Conservation (phyloP, 2,113 vertebrate genomes). For the Perognathus longimembris region DNA sequence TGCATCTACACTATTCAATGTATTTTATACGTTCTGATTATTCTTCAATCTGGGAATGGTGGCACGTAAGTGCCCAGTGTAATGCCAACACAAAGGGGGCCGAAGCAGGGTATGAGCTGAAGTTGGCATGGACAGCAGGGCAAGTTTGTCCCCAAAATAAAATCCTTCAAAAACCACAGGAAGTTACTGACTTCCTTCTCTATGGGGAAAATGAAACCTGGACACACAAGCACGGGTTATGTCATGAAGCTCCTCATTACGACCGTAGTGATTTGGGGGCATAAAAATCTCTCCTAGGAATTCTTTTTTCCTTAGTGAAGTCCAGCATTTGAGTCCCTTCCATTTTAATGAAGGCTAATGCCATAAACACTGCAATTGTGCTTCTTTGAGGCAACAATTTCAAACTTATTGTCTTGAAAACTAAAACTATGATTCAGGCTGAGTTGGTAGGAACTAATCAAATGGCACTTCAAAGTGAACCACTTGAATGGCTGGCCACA, state of each 20-base stretch:
- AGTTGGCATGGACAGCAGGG: not conserved
- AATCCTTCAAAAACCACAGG: not conserved
- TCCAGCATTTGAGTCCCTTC: not conserved
- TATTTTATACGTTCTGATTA: too few species aligned
- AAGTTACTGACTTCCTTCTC: not conserved
- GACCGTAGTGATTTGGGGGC: not conserved
- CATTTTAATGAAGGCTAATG: not conserved
- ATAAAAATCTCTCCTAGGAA: not conserved
- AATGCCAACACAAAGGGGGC: not conserved
- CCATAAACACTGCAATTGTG: not conserved
- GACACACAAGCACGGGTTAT: not conserved
- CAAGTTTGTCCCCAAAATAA: not conserved
- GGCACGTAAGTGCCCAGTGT: not conserved
- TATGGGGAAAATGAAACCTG: not conserved
- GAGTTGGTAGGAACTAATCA: not conserved
- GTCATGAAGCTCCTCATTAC: not conserved
- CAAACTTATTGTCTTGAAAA: not conserved
- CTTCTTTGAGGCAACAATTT: not conserved
- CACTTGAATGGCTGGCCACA: not conserved
- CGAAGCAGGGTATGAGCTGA: not conserved
- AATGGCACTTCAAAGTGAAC: not conserved
- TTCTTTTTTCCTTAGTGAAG: not conserved
- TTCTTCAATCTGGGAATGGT: not conserved
- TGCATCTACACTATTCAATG: not conserved
- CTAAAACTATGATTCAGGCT: not conserved